phyloP scores from a whole-genome alignment of 2,113 vertebrate species.

The Tychaedon coryphoeus region DNA sequence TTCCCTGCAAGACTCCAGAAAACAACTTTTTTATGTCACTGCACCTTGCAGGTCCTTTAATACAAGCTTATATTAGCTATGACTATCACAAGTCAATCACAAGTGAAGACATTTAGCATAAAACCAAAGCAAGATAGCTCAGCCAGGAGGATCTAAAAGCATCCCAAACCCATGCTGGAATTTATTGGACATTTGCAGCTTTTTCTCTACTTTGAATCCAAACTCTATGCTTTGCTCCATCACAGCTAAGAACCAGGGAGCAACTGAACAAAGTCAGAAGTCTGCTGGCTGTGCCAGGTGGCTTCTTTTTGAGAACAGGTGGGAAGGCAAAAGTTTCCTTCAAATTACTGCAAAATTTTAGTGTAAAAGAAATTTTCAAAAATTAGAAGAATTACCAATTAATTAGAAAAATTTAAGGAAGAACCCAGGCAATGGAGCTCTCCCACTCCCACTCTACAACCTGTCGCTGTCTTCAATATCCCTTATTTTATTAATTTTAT shows the following conservation, averaged over 20 bases:
- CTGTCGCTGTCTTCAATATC: neutral
- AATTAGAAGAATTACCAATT: neutral
- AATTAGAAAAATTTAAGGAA: neutral
- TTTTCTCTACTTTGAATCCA: neutral
- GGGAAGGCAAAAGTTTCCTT: neutral
- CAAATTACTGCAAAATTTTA: neutral
- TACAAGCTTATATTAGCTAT: neutral
- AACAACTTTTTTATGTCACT: neutral
- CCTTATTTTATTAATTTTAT: neutral
- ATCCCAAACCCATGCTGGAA: neutral
- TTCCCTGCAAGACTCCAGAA: neutral
- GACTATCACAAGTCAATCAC: neutral
- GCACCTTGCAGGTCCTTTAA: neutral
- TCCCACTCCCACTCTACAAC: neutral
- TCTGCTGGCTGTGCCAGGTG: neutral
- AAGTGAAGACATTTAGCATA: neutral
- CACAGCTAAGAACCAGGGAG: neutral
- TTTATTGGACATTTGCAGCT: neutral
- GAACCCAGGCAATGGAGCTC: neutral
- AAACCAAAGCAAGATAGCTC: neutral
- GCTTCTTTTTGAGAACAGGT: neutral
- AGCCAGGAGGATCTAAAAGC: neutral
- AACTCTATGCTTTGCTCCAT: neutral
- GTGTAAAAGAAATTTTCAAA: neutral
- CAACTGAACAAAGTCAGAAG: neutral